Conservation (phyloP, 1,140 invertebrate species). For the Augochlora pura region DNA sequence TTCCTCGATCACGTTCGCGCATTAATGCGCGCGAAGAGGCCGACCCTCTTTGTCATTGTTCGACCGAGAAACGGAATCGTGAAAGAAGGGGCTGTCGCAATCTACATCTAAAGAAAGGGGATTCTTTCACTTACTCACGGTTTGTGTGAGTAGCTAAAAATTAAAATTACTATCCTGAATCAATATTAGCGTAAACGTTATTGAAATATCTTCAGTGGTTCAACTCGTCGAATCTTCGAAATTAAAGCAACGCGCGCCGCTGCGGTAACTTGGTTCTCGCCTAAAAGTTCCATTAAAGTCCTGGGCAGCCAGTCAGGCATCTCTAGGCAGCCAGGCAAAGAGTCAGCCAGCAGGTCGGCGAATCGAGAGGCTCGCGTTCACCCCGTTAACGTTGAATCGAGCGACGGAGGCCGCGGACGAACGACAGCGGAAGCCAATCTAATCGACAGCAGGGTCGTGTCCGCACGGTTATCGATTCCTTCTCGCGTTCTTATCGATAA, state of each 20-base stretch:
- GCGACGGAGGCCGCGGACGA: slow-evolving; percentile 11
- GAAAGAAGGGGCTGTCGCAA: neutral
- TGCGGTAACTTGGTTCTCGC: neutral
- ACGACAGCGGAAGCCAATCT: slow-evolving; percentile 35
- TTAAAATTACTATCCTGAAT: no score
- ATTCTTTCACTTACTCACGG: no score
- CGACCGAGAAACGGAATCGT: slow-evolving; percentile 21
- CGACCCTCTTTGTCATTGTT: slow-evolving; percentile 18
- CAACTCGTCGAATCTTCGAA: no score
- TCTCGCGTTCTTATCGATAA: slow-evolving; percentile 35
- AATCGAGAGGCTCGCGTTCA: neutral
- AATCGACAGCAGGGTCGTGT: neutral
- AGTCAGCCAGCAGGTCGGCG: neutral
- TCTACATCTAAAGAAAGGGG: no score
- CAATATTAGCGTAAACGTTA: no score
- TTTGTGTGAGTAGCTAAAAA: no score
- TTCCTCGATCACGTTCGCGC: slow-evolving; percentile 44
- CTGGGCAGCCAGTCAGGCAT: neutral
- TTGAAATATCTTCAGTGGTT: no score
- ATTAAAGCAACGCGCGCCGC: no score
- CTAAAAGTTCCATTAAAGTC: slow-evolving; percentile 22
- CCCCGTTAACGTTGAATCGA: slow-evolving; percentile 22
- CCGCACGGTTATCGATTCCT: slow-evolving; percentile 40
- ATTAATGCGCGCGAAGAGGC: slow-evolving; percentile 40
- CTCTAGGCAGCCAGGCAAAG: no score